A percentile compares a stretch with the other conserved stretches of the same genome.
These are phyloP conservation scores for Platyscapa corneri DNA, from an alignment of 1,140 invertebrate genomes.

Conservation along the genomic window DNA sequence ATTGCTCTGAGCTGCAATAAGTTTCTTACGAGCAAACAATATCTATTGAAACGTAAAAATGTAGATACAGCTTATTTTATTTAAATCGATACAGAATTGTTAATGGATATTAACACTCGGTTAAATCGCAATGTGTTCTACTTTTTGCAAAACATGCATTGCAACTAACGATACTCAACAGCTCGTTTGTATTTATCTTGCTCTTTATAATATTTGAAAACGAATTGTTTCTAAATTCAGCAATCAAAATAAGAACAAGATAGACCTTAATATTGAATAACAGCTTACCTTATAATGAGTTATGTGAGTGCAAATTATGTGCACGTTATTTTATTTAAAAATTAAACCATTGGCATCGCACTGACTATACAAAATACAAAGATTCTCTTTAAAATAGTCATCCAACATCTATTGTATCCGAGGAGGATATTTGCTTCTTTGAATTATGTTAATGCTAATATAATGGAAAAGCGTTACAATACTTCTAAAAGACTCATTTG, in stretches of 20 bases:
- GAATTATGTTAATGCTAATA: constrained; percentile 17
- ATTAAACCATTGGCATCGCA: neutral
- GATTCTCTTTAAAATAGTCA: constrained; percentile 3
- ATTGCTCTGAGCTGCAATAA: too few relatives aligned
- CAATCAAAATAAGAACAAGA: neutral
- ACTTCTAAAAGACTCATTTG: neutral
- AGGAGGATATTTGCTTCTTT: neutral
- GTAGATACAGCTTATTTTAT: neutral
- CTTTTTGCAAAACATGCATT: too few relatives aligned
- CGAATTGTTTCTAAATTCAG: neutral
- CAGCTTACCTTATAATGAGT: neutral
- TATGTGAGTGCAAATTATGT: too few relatives aligned
- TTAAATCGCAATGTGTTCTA: neutral
- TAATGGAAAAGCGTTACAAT: constrained; percentile 31
- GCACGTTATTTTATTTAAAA: too few relatives aligned
- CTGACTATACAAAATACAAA: neutral
- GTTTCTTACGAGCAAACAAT: too few relatives aligned
- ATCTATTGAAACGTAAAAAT: neutral
- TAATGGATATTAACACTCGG: neutral
- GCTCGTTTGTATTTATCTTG: neutral
- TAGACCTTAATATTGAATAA: neutral
- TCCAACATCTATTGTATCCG: constrained; percentile 3
- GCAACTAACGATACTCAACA: neutral
- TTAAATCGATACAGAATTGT: neutral
- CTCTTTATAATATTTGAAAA: neutral